phyloP scores from a whole-genome alignment of 2,888 invertebrate species.

The Cinara cedri region DNA sequence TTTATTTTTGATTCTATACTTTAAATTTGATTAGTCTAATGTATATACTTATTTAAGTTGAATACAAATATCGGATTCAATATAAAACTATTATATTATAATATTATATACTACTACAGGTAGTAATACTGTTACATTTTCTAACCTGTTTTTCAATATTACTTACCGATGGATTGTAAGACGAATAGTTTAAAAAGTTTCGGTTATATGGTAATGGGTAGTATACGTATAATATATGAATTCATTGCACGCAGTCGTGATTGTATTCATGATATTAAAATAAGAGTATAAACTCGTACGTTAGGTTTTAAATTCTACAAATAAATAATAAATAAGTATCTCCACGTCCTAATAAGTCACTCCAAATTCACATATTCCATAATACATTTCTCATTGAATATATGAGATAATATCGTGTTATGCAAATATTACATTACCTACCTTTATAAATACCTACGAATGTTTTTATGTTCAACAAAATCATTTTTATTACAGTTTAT shows the following conservation, averaged over 20 bases:
- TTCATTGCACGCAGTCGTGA: slow-evolving; percentile 15
- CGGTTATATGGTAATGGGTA: slow-evolving; percentile 31
- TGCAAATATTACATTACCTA: no score
- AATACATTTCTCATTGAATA: no score
- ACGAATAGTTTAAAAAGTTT: slow-evolving; percentile 10
- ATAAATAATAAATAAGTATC: slow-evolving; percentile 4
- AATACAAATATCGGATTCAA: not conserved
- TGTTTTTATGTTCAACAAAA: no score
- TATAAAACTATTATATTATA: not conserved
- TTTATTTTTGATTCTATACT: no score
- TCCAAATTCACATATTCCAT: not conserved
- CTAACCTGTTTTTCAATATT: slow-evolving; percentile 19
- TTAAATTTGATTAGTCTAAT: no score
- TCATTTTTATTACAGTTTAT: no score
- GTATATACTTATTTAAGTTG: not conserved
- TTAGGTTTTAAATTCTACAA: not conserved
- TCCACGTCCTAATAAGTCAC: not conserved
- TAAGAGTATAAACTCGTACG: not conserved
- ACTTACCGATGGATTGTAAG: slow-evolving; percentile 2
- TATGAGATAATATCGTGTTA: no score
- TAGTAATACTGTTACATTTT: slow-evolving; percentile 5
- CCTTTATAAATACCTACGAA: no score
- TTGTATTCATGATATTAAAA: not conserved
- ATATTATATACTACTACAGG: not conserved
- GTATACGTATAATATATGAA: slow-evolving; percentile 9